Base-by-base conservation (phyloP, 2,888 invertebrate species). In the Andrena chrysosceles region DNA sequence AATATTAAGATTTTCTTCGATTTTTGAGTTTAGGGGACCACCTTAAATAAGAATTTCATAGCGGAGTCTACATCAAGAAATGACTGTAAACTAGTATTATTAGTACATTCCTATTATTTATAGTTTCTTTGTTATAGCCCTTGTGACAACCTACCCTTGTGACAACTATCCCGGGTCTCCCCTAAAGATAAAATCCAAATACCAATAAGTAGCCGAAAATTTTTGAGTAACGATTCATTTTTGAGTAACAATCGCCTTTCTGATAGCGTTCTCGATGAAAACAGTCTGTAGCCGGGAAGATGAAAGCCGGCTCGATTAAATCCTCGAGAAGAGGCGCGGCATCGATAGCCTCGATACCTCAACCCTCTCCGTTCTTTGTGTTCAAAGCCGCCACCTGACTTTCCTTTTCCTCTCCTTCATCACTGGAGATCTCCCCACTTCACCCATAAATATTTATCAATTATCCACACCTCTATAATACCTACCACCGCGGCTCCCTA, bases 291-390 rank as follows among this genome's bases (percentile, higher is more conserved):
- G 52, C 33, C 42, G 59, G 54, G 23, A 73, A 80, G 81, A 79
- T 77, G 82, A 84, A 88, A 84, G 83, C 86, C 77, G 59, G 63
- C 64, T 77, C 79, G 83, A 87, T 87, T 83, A 81, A 89, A 87
- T 85, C 75, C 81, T 81, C 77, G 77, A 81, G 79, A 82, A 79
- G 77, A 77, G 79, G 70, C 76, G 77, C 56, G 56, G 23, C 78
- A 59, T 68, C 80, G 74, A 84, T 80, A 70, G 77, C 59, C 33
- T 26, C 87, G 79, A 86, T 87, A 84, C 81, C 73, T 71, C 63
- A 60, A 69, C 68, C 81, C 66, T 49, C 70, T 48, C 52, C 68
- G 71, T 72, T 79, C 88, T 73, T 76, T 77, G 69, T 67, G 67
- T 68, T 81, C 74, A 42, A 68, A 60, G 67, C 33, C 80, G 70